phyloP scores from a whole-genome alignment of 2,888 invertebrate species.

The Meta bourneti region DNA sequence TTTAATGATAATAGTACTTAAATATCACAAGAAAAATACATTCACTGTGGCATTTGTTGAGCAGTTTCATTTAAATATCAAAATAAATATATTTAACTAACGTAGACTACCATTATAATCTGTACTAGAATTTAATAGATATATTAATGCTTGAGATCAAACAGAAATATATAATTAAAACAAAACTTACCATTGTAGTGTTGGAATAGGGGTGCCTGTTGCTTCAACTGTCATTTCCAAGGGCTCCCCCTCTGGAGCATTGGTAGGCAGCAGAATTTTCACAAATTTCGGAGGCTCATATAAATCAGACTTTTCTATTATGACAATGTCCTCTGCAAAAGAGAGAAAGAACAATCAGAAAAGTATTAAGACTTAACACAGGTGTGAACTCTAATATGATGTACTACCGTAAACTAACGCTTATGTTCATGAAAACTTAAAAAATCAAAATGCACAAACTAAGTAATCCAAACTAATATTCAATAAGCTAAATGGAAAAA shows the following conservation, averaged over 20 bases:
- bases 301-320: conserved; percentile 76
- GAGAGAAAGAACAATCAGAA: not conserved
- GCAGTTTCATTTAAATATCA: too few relatives aligned
- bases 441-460: not conserved
- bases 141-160: too few relatives aligned
- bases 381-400: not conserved
- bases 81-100: too few relatives aligned
- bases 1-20: too few relatives aligned
- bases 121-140: too few relatives aligned
- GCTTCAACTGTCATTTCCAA: conserved; percentile 78
- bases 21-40: too few relatives aligned
- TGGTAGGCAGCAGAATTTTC: conserved; percentile 73
- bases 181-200: conserved; percentile 76
- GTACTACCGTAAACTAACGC: not conserved
- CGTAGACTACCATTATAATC: too few relatives aligned
- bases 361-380: not conserved
- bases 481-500: too few relatives aligned
- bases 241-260: conserved; percentile 77
- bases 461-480: not conserved
- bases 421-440: not conserved
- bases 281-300: conserved; percentile 77
- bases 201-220: conserved; percentile 77
- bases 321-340: conserved; percentile 74
- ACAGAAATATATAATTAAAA: not conserved
- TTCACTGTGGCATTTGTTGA: too few relatives aligned